phyloP scores from a whole-genome alignment of 2,888 invertebrate genomes.

The Ophion ellenae region DNA sequence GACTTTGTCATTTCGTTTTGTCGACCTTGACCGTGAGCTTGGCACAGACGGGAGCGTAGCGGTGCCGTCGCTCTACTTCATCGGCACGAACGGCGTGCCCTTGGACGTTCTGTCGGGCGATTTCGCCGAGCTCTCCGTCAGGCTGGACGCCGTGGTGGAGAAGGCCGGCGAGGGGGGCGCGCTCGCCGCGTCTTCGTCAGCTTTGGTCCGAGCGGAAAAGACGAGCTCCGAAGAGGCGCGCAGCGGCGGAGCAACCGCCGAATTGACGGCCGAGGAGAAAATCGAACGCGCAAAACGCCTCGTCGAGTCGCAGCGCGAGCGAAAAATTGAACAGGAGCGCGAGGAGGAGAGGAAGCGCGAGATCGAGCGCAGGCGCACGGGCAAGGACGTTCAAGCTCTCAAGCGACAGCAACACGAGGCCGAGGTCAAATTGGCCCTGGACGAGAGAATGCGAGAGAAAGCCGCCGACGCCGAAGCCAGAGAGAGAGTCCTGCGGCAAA shows the following conservation, averaged over 20 bases:
- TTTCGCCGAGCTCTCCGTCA: slow-evolving; percentile 86
- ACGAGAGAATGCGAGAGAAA: slow-evolving; percentile 91
- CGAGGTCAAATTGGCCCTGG: slow-evolving; percentile 89
- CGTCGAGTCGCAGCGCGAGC: slow-evolving; percentile 86
- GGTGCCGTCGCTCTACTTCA: slow-evolving; percentile 94
- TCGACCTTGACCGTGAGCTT: not conserved
- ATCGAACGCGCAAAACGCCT: slow-evolving; percentile 88
- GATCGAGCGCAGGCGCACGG: slow-evolving; percentile 89
- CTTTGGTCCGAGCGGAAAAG: not conserved
- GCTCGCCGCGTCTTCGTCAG: slow-evolving; percentile 30
- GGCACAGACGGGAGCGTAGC: slow-evolving; percentile 89
- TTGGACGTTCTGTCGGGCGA: slow-evolving; percentile 90
- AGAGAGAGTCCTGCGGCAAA: slow-evolving; percentile 92
- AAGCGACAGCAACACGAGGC: slow-evolving; percentile 91
- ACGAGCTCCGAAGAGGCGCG: not conserved
- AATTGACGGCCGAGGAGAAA: slow-evolving; percentile 84
- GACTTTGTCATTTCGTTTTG: not conserved
- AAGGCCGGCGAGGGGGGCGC: slow-evolving; percentile 83
- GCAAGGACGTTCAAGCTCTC: slow-evolving; percentile 89
- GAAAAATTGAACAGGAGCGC: slow-evolving; percentile 87
- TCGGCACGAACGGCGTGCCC: slow-evolving; percentile 92
- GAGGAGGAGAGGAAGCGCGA: slow-evolving; percentile 88
- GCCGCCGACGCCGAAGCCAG: slow-evolving; percentile 90
- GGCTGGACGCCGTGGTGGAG: slow-evolving; percentile 87
- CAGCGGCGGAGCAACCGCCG: not conserved